Evolutionary conservation across 2,888 invertebrate genomes (phyloP).

Genomic region (Lypha dubia): DNA sequence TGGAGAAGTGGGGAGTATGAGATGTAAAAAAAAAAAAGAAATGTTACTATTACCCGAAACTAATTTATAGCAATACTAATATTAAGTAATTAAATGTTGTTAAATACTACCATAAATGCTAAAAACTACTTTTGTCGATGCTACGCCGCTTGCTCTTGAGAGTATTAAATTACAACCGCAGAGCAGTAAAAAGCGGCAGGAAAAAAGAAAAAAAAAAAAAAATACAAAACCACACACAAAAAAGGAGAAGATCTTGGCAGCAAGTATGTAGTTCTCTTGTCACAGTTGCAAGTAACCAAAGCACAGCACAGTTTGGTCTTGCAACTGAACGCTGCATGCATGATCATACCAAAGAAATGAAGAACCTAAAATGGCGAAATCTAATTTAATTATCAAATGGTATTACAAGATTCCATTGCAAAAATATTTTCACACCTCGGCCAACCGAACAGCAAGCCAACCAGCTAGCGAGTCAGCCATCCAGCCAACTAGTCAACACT

Average conservation of each 20-base stretch:
- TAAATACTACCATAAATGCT: constrained; percentile 72
- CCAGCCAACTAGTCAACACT: constrained; percentile 4
- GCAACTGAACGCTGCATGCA: constrained; percentile 60
- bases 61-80: constrained; percentile 66
- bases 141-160: constrained; percentile 39
- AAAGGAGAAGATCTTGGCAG: constrained; percentile 1
- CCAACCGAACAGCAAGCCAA: not conserved
- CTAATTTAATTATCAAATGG: constrained; percentile 74
- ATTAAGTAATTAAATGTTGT: constrained; percentile 73
- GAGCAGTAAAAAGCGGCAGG: constrained; percentile 47
- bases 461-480: too few species aligned
- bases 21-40: too few species aligned
- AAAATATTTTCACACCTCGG: constrained; percentile 73
- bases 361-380: constrained; percentile 71
- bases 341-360: constrained; percentile 52
- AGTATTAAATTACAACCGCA: constrained; percentile 61
- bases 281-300: constrained; percentile 10
- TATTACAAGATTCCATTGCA: constrained; percentile 71
- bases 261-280: not conserved
- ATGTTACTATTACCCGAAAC: constrained; percentile 65
- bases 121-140: constrained; percentile 43
- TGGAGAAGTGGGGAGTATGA: constrained; percentile 1
- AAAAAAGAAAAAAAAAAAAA: constrained; percentile 13
- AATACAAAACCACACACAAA: constrained; percentile 1
- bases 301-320: constrained; percentile 37